Percentiles rank a stretch among this genome's conserved stretches.
Conservation (phyloP, 2,888 invertebrate species). For the Tachystola acroxantha region DNA sequence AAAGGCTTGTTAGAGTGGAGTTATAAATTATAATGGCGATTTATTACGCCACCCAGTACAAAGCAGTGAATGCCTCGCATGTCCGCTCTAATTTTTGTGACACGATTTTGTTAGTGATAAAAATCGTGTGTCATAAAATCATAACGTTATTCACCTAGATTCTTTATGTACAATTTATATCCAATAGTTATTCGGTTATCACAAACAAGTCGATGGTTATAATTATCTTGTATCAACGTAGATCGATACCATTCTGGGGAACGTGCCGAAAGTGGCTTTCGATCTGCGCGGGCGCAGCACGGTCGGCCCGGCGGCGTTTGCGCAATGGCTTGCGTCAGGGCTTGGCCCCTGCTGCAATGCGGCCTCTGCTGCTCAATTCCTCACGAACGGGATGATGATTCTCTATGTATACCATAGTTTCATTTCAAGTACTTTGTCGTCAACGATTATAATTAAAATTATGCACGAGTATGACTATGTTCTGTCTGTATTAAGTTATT, state of each 20-base stretch:
- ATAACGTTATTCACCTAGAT: too few species aligned
- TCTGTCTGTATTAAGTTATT: too few species aligned
- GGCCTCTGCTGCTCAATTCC: conserved; percentile 7
- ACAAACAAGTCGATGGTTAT: neutral
- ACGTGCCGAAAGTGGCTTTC: conserved; percentile 13
- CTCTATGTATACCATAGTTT: too few species aligned
- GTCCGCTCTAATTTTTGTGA: conserved; percentile 8
- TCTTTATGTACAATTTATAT: too few species aligned
- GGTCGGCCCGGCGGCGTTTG: conserved; percentile 19
- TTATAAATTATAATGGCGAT: too few species aligned
- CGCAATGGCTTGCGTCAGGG: conserved; percentile 38
- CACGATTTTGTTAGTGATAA: conserved; percentile 4
- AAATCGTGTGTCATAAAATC: neutral
- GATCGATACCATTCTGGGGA: conserved; percentile 6
- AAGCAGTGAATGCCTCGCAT: too few species aligned
- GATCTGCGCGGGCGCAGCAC: conserved; percentile 8
- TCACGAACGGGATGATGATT: neutral
- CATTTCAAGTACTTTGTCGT: too few species aligned
- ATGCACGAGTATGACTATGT: too few species aligned
- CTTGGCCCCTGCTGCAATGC: conserved; percentile 15
- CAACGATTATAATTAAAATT: too few species aligned
- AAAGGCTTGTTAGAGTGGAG: too few species aligned
- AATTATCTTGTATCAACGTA: conserved; percentile 2
- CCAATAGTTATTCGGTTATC: neutral
- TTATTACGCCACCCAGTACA: too few species aligned